Conservation (phyloP, 64 coral and sea anemone species). For the Montipora capricornis region DNA sequence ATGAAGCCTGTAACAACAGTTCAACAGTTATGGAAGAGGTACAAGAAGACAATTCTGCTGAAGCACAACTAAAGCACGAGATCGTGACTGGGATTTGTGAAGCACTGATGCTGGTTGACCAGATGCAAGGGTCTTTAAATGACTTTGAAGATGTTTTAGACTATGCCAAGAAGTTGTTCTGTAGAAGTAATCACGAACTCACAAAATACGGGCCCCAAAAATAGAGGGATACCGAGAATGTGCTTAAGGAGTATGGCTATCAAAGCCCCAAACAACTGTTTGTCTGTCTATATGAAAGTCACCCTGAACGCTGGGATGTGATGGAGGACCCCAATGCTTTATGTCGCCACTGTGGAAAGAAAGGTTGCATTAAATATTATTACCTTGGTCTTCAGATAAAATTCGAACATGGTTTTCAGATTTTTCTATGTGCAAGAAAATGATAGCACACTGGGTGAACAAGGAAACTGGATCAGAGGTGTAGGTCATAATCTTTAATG, state of each 20-base stretch:
- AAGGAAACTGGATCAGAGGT: not conserved
- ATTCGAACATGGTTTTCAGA: not conserved
- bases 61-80: not conserved
- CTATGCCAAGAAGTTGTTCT: conserved; percentile 21
- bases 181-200: not conserved
- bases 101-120: conserved; percentile 17
- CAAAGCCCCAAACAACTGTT: not conserved
- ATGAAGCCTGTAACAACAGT: no score
- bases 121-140: conserved; percentile 15
- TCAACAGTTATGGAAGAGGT: no score
- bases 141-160: conserved; percentile 25
- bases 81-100: not conserved
- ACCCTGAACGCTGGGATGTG: not conserved
- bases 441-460: not conserved
- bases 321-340: not conserved
- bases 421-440: not conserved
- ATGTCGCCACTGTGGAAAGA: not conserved
- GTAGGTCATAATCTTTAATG: not conserved
- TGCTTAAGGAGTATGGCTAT: conserved; percentile 15
- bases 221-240: conserved; percentile 17
- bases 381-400: not conserved
- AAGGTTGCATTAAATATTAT: not conserved
- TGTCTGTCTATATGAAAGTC: conserved; percentile 10
- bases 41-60: no score
- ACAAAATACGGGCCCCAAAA: conserved; percentile 4